These are phyloP conservation scores for Limonius californicus DNA, from an alignment of 1,140 invertebrate species.

Conservation along the genomic window DNA sequence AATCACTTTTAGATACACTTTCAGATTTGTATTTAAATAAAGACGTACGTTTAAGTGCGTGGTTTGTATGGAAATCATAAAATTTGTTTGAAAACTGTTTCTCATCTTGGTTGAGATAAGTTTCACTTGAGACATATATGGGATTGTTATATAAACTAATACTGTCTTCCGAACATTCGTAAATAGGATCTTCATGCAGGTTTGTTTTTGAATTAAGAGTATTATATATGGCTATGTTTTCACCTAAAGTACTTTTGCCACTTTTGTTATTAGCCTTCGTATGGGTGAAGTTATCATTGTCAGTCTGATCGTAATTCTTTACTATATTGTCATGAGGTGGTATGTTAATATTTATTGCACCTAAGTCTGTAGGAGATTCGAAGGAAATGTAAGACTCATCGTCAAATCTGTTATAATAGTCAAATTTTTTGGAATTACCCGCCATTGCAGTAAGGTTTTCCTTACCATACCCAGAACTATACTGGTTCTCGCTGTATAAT, in stretches of 20 bases:
- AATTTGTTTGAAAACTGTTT: not conserved
- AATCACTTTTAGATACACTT: not conserved
- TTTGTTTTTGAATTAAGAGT: conserved; percentile 39
- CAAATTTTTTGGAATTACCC: too few species aligned
- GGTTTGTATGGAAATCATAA: conserved; percentile 31
- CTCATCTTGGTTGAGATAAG: not conserved
- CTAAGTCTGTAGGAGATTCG: not conserved
- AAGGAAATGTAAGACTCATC: too few species aligned
- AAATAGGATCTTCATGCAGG: conserved; percentile 41
- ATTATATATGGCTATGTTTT: conserved; percentile 36
- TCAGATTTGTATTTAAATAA: not conserved
- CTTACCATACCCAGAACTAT: too few species aligned
- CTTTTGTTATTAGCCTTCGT: not conserved
- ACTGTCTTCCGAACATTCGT: conserved; percentile 43
- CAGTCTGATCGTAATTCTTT: too few species aligned
- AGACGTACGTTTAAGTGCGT: not conserved
- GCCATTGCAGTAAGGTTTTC: too few species aligned
- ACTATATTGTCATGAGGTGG: not conserved
- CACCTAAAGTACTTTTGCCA: conserved; percentile 25
- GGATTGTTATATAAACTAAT: conserved; percentile 42
- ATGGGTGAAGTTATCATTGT: too few species aligned
- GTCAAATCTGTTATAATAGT: too few species aligned
- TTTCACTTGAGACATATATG: conserved; percentile 31
- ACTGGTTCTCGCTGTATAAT: conserved; percentile 21
- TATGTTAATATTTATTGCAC: too few species aligned